These are phyloP conservation scores for Tichodroma muraria DNA, from an alignment of 2,113 vertebrate genomes.

Conservation along the genomic window DNA sequence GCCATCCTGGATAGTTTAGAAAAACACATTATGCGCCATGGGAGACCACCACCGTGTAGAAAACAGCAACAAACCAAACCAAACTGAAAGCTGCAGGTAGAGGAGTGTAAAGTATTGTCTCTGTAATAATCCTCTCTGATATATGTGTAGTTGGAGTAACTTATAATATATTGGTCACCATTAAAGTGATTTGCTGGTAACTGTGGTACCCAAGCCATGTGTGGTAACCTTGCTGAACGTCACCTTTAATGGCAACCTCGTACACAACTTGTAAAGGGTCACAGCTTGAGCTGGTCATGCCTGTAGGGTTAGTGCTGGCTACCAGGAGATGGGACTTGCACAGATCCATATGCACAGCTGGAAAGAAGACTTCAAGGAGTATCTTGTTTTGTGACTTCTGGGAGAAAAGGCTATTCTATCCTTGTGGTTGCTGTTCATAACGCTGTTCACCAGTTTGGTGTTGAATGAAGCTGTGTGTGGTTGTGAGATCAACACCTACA, in stretches of 20 bases:
- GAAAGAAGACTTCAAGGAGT: constrained; percentile 26
- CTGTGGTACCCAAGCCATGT: constrained; percentile 23
- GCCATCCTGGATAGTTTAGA: constrained; percentile 94
- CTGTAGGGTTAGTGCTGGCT: constrained; percentile 22
- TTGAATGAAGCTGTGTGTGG: constrained; percentile 63
- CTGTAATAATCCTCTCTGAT: constrained; percentile 56
- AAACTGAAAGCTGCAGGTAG: constrained; percentile 66
- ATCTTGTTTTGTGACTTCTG: constrained; percentile 47
- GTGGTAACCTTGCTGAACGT: constrained; percentile 12
- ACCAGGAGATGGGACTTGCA: constrained; percentile 18
- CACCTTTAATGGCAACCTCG: constrained; percentile 41
- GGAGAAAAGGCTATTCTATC: constrained; percentile 43
- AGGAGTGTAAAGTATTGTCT: constrained; percentile 42
- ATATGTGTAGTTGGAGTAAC: constrained; percentile 60
- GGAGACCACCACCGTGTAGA: constrained; percentile 72
- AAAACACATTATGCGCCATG: constrained; percentile 84
- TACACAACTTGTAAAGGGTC: constrained; percentile 40
- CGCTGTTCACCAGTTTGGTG: constrained; percentile 60
- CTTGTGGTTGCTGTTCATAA: constrained; percentile 49
- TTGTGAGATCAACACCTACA: constrained; percentile 59
- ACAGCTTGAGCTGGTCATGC: constrained; percentile 43
- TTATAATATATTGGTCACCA: constrained; percentile 54
- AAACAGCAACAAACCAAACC: constrained; percentile 69
- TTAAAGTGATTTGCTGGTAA: constrained; percentile 51
- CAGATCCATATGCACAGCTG: constrained; percentile 44